Base-by-base conservation (phyloP, 2,797 vertebrate genomes). In the Anguilla obscura region DNA sequence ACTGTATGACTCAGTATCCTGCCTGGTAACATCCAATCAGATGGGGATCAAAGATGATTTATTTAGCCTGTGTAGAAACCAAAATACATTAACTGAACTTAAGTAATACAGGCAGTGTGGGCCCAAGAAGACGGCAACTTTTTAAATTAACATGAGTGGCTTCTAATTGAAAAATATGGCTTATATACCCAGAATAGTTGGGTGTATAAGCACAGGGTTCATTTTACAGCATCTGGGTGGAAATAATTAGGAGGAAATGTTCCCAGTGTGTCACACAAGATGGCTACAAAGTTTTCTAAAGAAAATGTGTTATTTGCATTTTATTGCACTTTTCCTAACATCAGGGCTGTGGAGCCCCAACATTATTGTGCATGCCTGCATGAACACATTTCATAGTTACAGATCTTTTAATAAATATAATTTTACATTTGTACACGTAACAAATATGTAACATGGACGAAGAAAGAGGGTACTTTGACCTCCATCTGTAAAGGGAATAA, bases 61-160 rank as follows among this genome's bases (percentile, higher is more conserved):
- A 90, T 91, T 87, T 89, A 89, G 27, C 36, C 92, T 90, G 87
- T 91, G 66, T 83, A 87, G 89, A 86, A 52, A 89, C 87, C 90
- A 87, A 93, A 90, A 90, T 91, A 89, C 91, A 91, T 91, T 88
- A 90, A 45, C 92, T 92, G 92, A 92, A 94, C 89, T 88, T 87
- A 45, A 83, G 89, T 91, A 92, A 92, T 74, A 86, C 88, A 71
- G 71, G 90, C 90, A 91, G 90, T 90, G 91, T 89, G 90, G 87
- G 88, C 89, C 92, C 92, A 91, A 92, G 90, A 90, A 90, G 89
- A 92, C 91, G 90, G 88, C 88, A 91, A 87, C 87, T 90, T 88
- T 86, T 90, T 45, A 87, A 2, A 90, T 88, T 74, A 88, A 76
- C 30, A 27, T 12, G 79, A 85, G 58, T 83, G 90, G 89, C 90